Conservation (phyloP, 2,888 invertebrate genomes). For the Himalopsyche tibetana region DNA sequence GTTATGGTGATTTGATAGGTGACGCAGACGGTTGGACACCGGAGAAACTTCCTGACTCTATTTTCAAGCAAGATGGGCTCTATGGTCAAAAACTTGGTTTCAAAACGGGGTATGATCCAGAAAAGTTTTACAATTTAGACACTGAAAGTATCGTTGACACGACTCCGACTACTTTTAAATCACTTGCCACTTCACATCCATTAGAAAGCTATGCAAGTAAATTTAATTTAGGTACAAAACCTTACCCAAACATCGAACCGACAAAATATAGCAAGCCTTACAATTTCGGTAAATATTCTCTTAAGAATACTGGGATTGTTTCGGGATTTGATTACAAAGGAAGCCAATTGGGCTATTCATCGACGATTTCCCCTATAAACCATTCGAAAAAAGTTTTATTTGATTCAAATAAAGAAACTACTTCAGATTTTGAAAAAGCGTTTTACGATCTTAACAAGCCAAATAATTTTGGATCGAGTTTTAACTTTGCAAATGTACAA, state of each 20-base stretch:
- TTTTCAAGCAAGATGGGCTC: neutral
- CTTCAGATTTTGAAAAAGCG: constrained; percentile 46
- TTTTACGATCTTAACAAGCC: constrained; percentile 57
- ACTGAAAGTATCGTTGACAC: neutral
- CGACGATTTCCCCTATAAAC: neutral
- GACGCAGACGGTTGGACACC: neutral
- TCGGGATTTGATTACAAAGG: constrained; percentile 58
- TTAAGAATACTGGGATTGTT: constrained; percentile 55
- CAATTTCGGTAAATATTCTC: constrained; percentile 39
- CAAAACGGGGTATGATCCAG: neutral
- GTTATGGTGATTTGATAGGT: constrained; percentile 53
- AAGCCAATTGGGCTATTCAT: constrained; percentile 52
- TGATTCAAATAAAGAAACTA: constrained; percentile 42
- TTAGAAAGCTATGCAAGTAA: constrained; percentile 49
- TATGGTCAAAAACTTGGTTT: constrained; percentile 31
- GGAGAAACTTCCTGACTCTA: constrained; percentile 1
- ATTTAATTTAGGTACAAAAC: constrained; percentile 56
- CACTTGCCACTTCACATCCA: neutral
- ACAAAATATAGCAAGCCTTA: constrained; percentile 54
- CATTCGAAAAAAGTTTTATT: constrained; percentile 8
- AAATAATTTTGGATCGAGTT: constrained; percentile 1
- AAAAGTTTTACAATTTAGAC: constrained; percentile 19
- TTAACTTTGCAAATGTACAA: constrained; percentile 4
- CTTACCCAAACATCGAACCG: constrained; percentile 43
- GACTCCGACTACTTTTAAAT: neutral